Evolutionary conservation across 1,140 invertebrate genomes (phyloP).

Genomic region (Branchinecta lynchi): DNA sequence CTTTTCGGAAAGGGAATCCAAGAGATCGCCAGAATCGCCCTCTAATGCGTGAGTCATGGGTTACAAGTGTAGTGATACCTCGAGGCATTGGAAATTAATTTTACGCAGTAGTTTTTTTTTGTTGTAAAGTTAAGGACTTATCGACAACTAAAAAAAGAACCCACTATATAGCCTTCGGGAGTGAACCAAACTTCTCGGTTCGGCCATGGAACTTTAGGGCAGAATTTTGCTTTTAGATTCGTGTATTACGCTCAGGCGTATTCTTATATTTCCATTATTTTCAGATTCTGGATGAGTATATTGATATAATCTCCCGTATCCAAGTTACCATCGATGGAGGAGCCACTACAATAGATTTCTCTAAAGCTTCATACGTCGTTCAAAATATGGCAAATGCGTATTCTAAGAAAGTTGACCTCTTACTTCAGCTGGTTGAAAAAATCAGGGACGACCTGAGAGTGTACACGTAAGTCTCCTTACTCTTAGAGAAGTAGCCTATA

Average conservation of each 20-base stretch:
- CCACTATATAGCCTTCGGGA: too few species aligned
- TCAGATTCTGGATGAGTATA: background rate
- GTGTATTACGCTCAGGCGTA: background rate
- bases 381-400: constrained; percentile 10
- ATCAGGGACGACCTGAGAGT: background rate
- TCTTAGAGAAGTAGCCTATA: too few species aligned
- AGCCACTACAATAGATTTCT: background rate
- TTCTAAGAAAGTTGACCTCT: background rate
- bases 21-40: too few species aligned
- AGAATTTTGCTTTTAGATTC: background rate
- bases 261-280: background rate
- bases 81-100: too few species aligned
- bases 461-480: background rate
- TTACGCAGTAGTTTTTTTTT: too few species aligned
- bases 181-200: too few species aligned
- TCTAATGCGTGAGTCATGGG: too few species aligned
- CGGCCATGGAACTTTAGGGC: background rate
- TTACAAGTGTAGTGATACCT: too few species aligned
- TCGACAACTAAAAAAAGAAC: too few species aligned
- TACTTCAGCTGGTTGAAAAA: background rate
- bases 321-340: background rate
- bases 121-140: too few species aligned
- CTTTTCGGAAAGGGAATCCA: too few species aligned
- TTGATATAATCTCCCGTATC: background rate
- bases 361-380: background rate